These are phyloP conservation scores for Leptopilina syphax DNA, from an alignment of 2,888 invertebrate genomes.

Conservation along the genomic window DNA sequence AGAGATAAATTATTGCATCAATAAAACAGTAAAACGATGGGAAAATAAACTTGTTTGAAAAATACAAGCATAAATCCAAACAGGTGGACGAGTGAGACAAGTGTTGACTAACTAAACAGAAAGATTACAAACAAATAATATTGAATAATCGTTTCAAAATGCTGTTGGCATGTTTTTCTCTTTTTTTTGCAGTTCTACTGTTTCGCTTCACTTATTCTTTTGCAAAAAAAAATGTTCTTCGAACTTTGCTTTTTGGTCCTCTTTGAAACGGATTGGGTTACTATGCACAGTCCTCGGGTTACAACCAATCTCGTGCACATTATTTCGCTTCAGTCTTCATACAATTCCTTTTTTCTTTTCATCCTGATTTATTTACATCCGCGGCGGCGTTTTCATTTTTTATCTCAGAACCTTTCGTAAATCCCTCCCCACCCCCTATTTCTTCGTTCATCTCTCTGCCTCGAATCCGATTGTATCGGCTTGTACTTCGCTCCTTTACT, in stretches of 20 bases:
- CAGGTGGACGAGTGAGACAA: slow-evolving; percentile 11
- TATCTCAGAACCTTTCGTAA: slow-evolving; percentile 61
- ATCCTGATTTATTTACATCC: slow-evolving; percentile 70
- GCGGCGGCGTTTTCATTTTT: slow-evolving; percentile 71
- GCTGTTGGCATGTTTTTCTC: slow-evolving; percentile 15
- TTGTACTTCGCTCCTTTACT: slow-evolving; percentile 58
- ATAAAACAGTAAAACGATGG: not conserved
- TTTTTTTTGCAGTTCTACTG: slow-evolving; percentile 49
- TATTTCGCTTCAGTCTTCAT: slow-evolving; percentile 63
- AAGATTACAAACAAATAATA: slow-evolving; percentile 49
- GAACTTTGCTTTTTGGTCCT: slow-evolving; percentile 38
- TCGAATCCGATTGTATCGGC: slow-evolving; percentile 75
- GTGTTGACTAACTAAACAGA: slow-evolving; percentile 26
- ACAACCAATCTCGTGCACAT: slow-evolving; percentile 74
- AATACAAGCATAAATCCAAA: not conserved
- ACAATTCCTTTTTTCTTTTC: slow-evolving; percentile 55
- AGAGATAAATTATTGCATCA: too few relatives aligned
- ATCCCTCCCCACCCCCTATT: slow-evolving; percentile 52
- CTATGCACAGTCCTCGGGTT: slow-evolving; percentile 71
- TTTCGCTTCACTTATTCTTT: slow-evolving; percentile 50
- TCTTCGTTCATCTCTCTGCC: slow-evolving; percentile 51
- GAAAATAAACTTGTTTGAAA: slow-evolving; percentile 6
- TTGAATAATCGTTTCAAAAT: slow-evolving; percentile 53
- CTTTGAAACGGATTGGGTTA: slow-evolving; percentile 67
- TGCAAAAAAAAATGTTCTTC: slow-evolving; percentile 46